Base-by-base conservation (phyloP, 2,888 invertebrate species). In the Drosophila planitibia region DNA sequence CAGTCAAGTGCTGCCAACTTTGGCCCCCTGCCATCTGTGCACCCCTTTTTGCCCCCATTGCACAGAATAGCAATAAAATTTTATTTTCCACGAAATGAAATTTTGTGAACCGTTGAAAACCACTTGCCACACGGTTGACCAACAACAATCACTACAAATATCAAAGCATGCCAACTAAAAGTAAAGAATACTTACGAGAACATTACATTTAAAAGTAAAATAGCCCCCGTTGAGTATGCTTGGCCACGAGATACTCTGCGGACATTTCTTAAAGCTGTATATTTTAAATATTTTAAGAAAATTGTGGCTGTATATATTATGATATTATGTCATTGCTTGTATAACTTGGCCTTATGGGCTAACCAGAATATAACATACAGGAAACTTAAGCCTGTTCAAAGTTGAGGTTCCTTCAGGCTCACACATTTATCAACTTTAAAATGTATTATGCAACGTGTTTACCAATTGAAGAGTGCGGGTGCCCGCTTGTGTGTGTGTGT, bases 91-190 rank as follows among this genome's bases (percentile, higher is more conserved):
- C 82, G 73, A 83, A 85, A 85, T 83, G 70, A 83, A 85, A 88
- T 85, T 89, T 89, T 89, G 81, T 83, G 86, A 82, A 74, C 81
- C 86, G 82, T 85, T 82, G 84, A 82, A 85, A 83, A 77, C 71
- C 82, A 76, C 77, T 84, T 84, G 77, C 74, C 73, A 82, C 72
- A 81, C 66, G 65, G 76, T 68, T 63, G 57, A 59, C 65, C 70
- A 69, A 71, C 54, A 68, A 66, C 63, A 65, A 53, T 30, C 44
- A 72, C 58, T 60, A 67, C 70, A 66, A 49, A 61, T 49, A 67
- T 33, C 41, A 61, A 37, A 74, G 59, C 70, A 66, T 47, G 59
- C 28, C 61, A 64, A 59, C 49, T 54, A 32, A 41, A 58, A 25
- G 25, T 51, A 16, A 33, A 39, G 47, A 65, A 49, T 66, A 30